phyloP scores from a whole-genome alignment of 2,888 invertebrate genomes.

The Plebejus argus region DNA sequence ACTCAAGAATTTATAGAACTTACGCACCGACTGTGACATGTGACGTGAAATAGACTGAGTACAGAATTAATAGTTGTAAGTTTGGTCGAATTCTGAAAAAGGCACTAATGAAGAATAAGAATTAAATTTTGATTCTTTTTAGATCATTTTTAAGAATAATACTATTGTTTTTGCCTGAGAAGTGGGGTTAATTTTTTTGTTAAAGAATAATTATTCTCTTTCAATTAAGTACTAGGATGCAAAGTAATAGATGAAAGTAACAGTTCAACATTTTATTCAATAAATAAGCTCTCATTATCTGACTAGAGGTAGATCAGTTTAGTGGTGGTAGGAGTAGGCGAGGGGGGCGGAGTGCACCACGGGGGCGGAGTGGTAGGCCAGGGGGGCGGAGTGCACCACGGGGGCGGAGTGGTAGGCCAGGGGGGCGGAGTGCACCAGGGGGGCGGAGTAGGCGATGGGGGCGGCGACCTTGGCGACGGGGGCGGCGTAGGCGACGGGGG shows the following conservation, averaged over 20 bases:
- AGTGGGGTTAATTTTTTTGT: too few species aligned
- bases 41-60: too few species aligned
- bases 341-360: constrained; percentile 51
- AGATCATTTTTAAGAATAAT: too few species aligned
- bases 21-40: too few species aligned
- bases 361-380: constrained; percentile 51
- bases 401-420: constrained; percentile 52
- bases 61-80: too few species aligned
- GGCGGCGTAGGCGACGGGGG: constrained; percentile 50
- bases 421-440: constrained; percentile 51
- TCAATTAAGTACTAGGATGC: background rate
- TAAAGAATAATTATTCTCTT: too few species aligned
- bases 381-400: constrained; percentile 49
- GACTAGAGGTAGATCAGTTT: constrained; percentile 44
- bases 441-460: constrained; percentile 50
- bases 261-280: background rate
- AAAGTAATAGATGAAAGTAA: constrained; percentile 9
- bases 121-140: too few species aligned
- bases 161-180: too few species aligned
- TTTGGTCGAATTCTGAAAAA: too few species aligned
- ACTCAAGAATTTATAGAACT: too few species aligned
- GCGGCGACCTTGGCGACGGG: constrained; percentile 50
- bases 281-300: constrained; percentile 37
- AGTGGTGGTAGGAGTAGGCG: constrained; percentile 48
- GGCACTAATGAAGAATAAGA: too few species aligned